Evolutionary conservation across 2,888 invertebrate genomes (phyloP), one percentile per base, ranked within the genome.

Genomic region (Theodoxus fluviatilis): DNA sequence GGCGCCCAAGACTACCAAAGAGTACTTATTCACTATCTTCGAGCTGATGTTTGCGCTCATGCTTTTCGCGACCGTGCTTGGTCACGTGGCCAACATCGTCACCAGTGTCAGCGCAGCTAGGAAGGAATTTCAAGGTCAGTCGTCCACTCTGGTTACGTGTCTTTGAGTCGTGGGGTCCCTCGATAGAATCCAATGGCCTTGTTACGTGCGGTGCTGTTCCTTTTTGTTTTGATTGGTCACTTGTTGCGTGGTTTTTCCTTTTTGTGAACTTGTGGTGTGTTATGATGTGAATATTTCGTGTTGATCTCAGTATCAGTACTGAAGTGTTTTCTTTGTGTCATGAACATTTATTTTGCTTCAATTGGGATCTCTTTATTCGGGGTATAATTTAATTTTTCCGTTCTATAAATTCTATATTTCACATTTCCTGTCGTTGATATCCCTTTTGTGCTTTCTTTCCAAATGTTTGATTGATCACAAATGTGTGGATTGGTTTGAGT

Each of bases 51-150:
- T 97, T 88, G 97, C 96, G 74, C 90, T 98, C 86, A 90, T 98
- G 87, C 91, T 98, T 78, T 98, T 98, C 87, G 96, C 98, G 74
- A 95, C 97, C 18, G 96, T 98, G 74, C 90, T 98, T 80, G 98
- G 98, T 18, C 96, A 98, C 89, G 97, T 98, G 80, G 96, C 97
- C 79, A 98, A 97, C 89, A 98, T 98, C 87, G 98, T 98, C 83
- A 96, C 97, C 74, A 96, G 96, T 71, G 96, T 98, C 85, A 96
- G 96, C 88, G 94, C 96, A 15, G 97, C 96, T 70, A 91, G 97
- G 83, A 98, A 98, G 89, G 98, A 98, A 88, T 98, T 98, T 89
- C 98, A 98, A 92, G 96, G 98, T 97, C 89, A 90, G 84, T 72
- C 7, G 0, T 12, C 28, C 65, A 47, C 40, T 33, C 1, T 57